Percentiles rank a stretch among this genome's conserved stretches.
phyloP scores from a whole-genome alignment of 2,113 vertebrate genomes.

The Caloenas nicobarica region DNA sequence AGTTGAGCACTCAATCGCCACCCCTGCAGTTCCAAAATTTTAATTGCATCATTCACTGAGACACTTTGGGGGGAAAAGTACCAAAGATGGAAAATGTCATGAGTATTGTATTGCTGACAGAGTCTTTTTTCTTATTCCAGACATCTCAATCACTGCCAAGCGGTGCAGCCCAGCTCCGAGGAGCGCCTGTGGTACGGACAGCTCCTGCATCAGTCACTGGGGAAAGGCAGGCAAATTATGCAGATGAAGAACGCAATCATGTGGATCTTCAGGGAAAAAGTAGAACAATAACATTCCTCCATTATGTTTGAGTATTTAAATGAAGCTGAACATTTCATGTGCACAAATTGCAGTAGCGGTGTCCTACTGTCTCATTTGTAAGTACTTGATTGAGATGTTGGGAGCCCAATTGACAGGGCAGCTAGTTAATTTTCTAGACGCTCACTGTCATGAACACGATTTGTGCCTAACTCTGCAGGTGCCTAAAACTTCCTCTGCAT shows the following conservation, averaged over 20 bases:
- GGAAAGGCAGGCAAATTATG: constrained; percentile 14
- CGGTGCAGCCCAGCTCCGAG: neutral
- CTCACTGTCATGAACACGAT: neutral
- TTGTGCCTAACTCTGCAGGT: neutral
- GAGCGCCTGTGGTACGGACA: neutral
- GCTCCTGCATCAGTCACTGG: neutral
- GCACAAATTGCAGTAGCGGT: neutral
- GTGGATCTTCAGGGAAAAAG: constrained; percentile 5
- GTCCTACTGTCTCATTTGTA: neutral
- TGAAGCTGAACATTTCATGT: neutral
- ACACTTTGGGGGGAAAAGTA: neutral
- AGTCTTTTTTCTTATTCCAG: constrained; percentile 14
- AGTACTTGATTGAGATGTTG: neutral
- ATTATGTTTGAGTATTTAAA: neutral
- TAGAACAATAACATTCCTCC: neutral
- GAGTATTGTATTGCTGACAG: constrained; percentile 24
- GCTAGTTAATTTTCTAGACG: neutral
- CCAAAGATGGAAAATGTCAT: neutral
- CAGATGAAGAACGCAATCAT: neutral
- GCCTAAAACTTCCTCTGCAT: neutral
- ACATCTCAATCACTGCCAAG: constrained; percentile 41
- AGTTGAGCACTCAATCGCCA: constrained; percentile 48
- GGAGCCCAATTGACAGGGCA: neutral
- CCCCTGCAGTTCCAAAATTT: constrained; percentile 34
- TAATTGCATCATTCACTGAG: constrained; percentile 18